A percentile compares a stretch with the other conserved stretches of the same genome.
Evolutionary conservation across 2,888 invertebrate genomes (phyloP).

Genomic region (Scaptomyza caliginosa): DNA sequence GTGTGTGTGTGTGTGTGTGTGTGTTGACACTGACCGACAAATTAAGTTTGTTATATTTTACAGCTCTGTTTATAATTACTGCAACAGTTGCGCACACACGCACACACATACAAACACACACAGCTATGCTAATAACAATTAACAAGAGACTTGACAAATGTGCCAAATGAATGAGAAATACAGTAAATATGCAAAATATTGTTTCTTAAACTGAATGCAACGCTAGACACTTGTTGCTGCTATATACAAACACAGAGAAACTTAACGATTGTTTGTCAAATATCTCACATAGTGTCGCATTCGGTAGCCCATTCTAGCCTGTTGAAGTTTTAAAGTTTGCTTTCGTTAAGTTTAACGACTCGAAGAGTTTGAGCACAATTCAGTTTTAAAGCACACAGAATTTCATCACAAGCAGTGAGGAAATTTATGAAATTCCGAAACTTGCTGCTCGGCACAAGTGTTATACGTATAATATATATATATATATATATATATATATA

Average conservation of each 20-base stretch:
- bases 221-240: slow-evolving; percentile 43
- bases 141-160: slow-evolving; percentile 49
- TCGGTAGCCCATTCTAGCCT: slow-evolving; percentile 56
- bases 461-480: slow-evolving; percentile 3
- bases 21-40: slow-evolving; percentile 67
- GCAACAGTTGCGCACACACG: slow-evolving; percentile 1
- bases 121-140: slow-evolving; percentile 35
- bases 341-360: not conserved
- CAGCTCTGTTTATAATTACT: slow-evolving; percentile 18
- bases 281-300: slow-evolving; percentile 69
- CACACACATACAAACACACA: slow-evolving; percentile 5
- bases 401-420: slow-evolving; percentile 20
- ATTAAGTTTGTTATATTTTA: slow-evolving; percentile 47
- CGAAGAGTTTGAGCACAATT: not conserved
- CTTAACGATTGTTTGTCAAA: slow-evolving; percentile 46
- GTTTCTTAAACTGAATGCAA: not conserved
- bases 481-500: slow-evolving; percentile 8
- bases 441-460: slow-evolving; percentile 39
- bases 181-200: not conserved
- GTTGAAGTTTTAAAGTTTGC: no score
- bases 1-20: not conserved
- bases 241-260: slow-evolving; percentile 3
- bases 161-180: slow-evolving; percentile 7
- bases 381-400: slow-evolving; percentile 9
- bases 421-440: slow-evolving; percentile 26